phyloP scores from a whole-genome alignment of 1,140 invertebrate genomes.

The Danaus plexippus region DNA sequence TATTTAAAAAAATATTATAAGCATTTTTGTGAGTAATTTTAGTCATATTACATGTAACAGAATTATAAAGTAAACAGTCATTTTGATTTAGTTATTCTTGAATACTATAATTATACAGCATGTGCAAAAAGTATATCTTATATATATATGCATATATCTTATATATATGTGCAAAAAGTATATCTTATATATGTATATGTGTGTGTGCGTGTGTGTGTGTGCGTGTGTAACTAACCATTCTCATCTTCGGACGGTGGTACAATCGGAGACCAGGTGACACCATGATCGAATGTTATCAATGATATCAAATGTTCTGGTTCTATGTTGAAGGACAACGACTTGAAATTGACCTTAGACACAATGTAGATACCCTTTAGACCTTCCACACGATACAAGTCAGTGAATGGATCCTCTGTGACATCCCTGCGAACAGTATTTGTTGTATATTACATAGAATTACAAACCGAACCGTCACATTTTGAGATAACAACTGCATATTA shows the following conservation, averaged over 20 bases:
- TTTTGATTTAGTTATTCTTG: too few relatives aligned
- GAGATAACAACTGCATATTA: too few relatives aligned
- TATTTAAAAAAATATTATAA: background rate
- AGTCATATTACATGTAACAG: background rate
- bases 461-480: too few relatives aligned
- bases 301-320: constrained; percentile 83
- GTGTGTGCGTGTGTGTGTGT: too few relatives aligned
- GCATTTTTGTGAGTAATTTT: background rate
- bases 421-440: constrained; percentile 71
- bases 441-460: too few relatives aligned
- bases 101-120: too few relatives aligned
- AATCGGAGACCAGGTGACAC: constrained; percentile 84
- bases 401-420: constrained; percentile 85
- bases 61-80: too few relatives aligned
- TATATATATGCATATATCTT: too few relatives aligned
- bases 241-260: constrained; percentile 78
- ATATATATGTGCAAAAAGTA: too few relatives aligned
- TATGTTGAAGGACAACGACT: constrained; percentile 70
- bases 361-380: constrained; percentile 92
- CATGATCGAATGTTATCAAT: constrained; percentile 91
- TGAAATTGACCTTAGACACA: constrained; percentile 82
- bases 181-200: too few relatives aligned
- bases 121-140: too few relatives aligned
- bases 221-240: constrained; percentile 36
- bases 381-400: constrained; percentile 91